These are phyloP conservation scores for Rhodinocichla rosea DNA, from an alignment of 2,113 vertebrate species.

Conservation along the genomic window DNA sequence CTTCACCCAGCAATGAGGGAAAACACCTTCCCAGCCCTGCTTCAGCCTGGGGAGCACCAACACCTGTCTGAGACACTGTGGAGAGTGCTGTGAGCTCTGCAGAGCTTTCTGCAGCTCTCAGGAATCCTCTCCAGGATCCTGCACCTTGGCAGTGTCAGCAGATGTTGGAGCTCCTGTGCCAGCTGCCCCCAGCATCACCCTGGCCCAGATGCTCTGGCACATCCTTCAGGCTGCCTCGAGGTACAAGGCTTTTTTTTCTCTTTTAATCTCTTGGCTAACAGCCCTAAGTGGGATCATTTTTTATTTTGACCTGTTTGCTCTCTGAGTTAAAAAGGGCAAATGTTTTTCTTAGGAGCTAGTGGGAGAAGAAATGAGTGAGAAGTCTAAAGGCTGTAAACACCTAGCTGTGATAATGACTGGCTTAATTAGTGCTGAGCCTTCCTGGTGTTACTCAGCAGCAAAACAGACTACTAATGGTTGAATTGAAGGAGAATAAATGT, in stretches of 20 bases:
- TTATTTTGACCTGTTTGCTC: background rate
- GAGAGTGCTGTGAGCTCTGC: fast-evolving
- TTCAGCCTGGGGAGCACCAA: background rate
- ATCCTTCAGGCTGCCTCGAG: background rate
- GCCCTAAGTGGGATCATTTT: background rate
- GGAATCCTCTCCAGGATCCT: background rate
- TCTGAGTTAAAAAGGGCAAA: background rate
- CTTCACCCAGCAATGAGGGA: background rate
- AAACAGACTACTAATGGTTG: background rate
- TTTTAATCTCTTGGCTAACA: background rate
- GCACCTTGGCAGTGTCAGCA: background rate
- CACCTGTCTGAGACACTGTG: background rate
- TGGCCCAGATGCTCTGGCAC: background rate
- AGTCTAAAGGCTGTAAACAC: conserved; percentile 12
- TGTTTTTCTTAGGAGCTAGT: background rate
- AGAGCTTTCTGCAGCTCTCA: background rate
- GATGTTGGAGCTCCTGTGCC: background rate
- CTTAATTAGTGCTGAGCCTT: conserved; percentile 49
- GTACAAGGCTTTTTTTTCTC: background rate
- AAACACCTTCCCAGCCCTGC: background rate
- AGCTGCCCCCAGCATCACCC: background rate
- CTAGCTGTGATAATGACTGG: conserved; percentile 43
- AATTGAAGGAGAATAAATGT: conserved; percentile 8
- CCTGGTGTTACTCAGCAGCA: conserved; percentile 16
- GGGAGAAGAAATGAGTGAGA: background rate